Evolutionary conservation across 2,797 vertebrate genomes (phyloP).

Genomic region (Masticophis lateralis): DNA sequence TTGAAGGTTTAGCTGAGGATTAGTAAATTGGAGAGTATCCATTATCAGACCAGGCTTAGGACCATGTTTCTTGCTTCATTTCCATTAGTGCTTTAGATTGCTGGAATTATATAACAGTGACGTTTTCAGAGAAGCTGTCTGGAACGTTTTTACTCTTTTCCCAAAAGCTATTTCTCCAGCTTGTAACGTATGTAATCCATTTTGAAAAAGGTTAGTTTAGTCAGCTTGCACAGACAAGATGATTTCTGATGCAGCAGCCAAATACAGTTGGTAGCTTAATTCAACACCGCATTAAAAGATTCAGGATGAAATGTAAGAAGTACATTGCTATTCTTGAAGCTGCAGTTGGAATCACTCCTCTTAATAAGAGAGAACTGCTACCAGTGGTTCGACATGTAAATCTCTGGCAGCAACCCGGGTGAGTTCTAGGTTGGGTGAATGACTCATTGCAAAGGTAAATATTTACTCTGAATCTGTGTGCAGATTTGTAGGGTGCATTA

Average conservation of each 20-base stretch:
- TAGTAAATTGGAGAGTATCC: slow-evolving; percentile 78
- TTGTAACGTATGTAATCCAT: neutral
- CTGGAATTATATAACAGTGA: slow-evolving; percentile 82
- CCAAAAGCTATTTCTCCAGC: slow-evolving; percentile 13
- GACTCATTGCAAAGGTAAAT: neutral
- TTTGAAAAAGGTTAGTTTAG: slow-evolving; percentile 40
- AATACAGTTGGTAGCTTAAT: slow-evolving; percentile 25
- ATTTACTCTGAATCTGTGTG: slow-evolving; percentile 20
- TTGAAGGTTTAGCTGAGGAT: slow-evolving; percentile 81
- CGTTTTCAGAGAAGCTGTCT: slow-evolving; percentile 63
- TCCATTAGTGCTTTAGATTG: slow-evolving; percentile 86
- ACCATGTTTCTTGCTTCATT: slow-evolving; percentile 76
- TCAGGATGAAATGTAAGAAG: slow-evolving; percentile 93
- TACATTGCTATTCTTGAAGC: slow-evolving; percentile 93
- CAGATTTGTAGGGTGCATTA: neutral
- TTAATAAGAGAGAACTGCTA: slow-evolving; percentile 91
- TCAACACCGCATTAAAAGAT: slow-evolving; percentile 39
- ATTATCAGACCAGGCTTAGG: slow-evolving; percentile 82
- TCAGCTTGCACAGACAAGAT: slow-evolving; percentile 45
- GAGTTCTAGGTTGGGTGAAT: slow-evolving; percentile 70
- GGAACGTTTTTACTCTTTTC: slow-evolving; percentile 31
- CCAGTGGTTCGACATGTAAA: slow-evolving; percentile 85
- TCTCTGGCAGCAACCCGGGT: slow-evolving; percentile 89
- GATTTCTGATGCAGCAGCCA: slow-evolving; percentile 35
- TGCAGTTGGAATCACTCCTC: slow-evolving; percentile 86